These are phyloP conservation scores for Exephanes ischioxanthus DNA, from an alignment of 2,888 invertebrate genomes.

Conservation along the genomic window DNA sequence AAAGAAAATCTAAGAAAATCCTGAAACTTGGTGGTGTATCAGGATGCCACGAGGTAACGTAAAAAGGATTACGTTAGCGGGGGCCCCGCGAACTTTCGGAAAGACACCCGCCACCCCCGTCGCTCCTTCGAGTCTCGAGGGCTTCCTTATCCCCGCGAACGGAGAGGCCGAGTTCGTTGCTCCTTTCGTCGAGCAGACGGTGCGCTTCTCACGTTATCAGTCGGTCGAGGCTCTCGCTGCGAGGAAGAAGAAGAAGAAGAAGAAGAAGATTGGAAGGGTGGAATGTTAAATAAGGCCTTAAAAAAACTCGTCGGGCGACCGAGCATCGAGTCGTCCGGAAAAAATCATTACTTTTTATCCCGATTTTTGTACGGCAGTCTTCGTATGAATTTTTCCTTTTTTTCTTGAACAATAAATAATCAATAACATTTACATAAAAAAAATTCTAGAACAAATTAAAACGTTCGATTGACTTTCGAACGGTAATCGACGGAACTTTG, in stretches of 20 bases:
- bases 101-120: conserved; percentile 39
- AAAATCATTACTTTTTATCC: not conserved
- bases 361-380: not conserved
- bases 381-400: not conserved
- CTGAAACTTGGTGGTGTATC: conserved; percentile 8
- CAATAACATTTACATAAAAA: not conserved
- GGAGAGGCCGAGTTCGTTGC: conserved; percentile 52
- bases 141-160: conserved; percentile 27
- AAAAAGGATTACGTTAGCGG: conserved; percentile 59
- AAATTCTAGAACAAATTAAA: not conserved
- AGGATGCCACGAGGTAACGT: conserved; percentile 53
- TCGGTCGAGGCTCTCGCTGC: conserved; percentile 48
- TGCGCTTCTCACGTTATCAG: conserved; percentile 73
- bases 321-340: conserved; percentile 7
- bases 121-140: conserved; percentile 11
- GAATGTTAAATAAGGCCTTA: conserved; percentile 72
- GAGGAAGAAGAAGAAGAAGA: conserved; percentile 9
- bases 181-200: conserved; percentile 67
- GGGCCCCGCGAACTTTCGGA: conserved; percentile 34
- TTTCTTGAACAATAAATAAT: not conserved
- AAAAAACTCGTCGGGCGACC: conserved; percentile 67
- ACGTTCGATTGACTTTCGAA: not conserved
- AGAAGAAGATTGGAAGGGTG: conserved; percentile 32
- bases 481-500: not conserved
- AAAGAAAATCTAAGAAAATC: conserved; percentile 31